phyloP scores from a whole-genome alignment of 2,113 vertebrate genomes.

The Heliornis fulica region DNA sequence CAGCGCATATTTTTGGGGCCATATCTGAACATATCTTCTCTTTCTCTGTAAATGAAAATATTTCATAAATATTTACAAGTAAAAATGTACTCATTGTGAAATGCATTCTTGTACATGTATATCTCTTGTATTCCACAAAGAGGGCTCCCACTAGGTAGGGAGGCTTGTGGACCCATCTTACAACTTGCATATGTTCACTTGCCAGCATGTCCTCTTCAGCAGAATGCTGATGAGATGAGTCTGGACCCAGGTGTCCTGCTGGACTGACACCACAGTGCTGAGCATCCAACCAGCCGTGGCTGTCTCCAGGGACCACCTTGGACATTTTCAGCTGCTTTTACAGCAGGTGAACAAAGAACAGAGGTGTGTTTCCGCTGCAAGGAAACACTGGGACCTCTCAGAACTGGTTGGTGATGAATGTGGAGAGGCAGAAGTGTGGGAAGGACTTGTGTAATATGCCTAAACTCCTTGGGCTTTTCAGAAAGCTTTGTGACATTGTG shows the following conservation, averaged over 20 bases:
- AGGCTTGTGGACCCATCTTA: not conserved
- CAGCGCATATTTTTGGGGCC: not conserved
- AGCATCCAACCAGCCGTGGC: not conserved
- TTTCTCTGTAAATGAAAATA: not conserved
- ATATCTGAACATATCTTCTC: not conserved
- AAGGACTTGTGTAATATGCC: not conserved
- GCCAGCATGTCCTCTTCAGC: not conserved
- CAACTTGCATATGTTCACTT: not conserved
- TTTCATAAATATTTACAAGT: not conserved
- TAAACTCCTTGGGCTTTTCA: not conserved
- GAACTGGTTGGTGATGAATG: not conserved
- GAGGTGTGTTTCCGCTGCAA: not conserved
- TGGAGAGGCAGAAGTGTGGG: not conserved
- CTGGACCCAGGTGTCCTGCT: not conserved
- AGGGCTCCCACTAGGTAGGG: not conserved
- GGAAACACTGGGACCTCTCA: not conserved
- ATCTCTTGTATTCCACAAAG: not conserved
- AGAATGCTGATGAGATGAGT: not conserved
- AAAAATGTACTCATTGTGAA: not conserved
- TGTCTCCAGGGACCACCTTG: not conserved
- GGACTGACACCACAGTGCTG: not conserved
- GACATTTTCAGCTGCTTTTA: not conserved
- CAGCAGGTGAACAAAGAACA: not conserved
- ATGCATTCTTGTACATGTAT: fast-evolving
- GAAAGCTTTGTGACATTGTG: not conserved